These are phyloP conservation scores for Pedicia rivosa DNA, from an alignment of 2,888 invertebrate species.

Conservation along the genomic window DNA sequence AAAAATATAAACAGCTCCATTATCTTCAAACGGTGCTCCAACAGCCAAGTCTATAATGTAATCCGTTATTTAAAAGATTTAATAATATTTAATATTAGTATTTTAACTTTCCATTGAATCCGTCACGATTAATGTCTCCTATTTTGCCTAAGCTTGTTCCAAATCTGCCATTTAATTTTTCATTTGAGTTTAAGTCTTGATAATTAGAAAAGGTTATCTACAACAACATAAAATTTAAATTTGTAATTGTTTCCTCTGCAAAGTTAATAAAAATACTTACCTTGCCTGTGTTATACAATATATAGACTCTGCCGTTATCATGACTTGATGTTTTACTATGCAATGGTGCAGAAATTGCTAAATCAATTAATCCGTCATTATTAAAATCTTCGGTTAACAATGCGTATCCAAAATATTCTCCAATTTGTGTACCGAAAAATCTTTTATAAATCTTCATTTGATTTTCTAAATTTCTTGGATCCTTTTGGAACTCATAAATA, in stretches of 20 bases:
- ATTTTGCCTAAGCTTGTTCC: conserved; percentile 25
- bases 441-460: conserved; percentile 3
- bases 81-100: too few relatives aligned
- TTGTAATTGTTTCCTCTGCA: too few relatives aligned
- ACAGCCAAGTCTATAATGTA: conserved; percentile 40
- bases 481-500: conserved; percentile 7
- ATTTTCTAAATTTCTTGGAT: conserved; percentile 1
- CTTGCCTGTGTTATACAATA: conserved; percentile 28
- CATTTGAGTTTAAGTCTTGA: conserved; percentile 20
- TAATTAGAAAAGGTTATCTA: conserved; percentile 10
- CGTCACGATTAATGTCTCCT: conserved; percentile 52
- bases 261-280: too few relatives aligned
- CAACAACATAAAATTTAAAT: too few relatives aligned
- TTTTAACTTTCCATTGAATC: conserved; percentile 40
- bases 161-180: conserved; percentile 22
- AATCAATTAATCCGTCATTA: conserved; percentile 41
- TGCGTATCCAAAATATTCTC: conserved; percentile 49
- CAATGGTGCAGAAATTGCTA: conserved; percentile 46
- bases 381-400: conserved; percentile 45
- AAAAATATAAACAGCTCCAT: conserved; percentile 46
- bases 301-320: conserved; percentile 30
- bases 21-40: conserved; percentile 47
- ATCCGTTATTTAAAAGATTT: too few relatives aligned
- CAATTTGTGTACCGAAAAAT: conserved; percentile 35
- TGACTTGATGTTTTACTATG: conserved; percentile 23